Conservation (phyloP, 2,797 vertebrate genomes). For the Hippopotamyrus pictus region DNA sequence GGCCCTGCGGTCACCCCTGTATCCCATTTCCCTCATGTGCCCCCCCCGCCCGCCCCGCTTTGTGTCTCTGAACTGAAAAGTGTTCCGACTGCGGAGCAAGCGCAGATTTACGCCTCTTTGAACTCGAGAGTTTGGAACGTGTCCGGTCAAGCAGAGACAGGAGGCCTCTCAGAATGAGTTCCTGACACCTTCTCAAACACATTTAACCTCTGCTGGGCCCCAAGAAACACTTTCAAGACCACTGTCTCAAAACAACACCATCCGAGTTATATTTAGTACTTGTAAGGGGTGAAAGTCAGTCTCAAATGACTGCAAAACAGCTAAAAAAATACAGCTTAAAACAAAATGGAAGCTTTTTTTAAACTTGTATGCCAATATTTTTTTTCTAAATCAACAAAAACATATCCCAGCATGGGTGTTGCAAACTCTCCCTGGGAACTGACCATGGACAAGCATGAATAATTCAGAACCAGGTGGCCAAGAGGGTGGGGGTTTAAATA, state of each 20-base stretch:
- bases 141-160: slow-evolving; percentile 50
- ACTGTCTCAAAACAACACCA: neutral
- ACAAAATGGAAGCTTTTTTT: neutral
- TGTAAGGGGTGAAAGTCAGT: neutral
- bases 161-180: neutral
- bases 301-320: neutral
- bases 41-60: slow-evolving; percentile 30
- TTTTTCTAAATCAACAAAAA: neutral
- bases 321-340: neutral
- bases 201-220: neutral
- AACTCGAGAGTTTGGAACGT: slow-evolving; percentile 64
- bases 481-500: neutral
- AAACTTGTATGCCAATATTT: neutral
- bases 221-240: neutral
- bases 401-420: neutral
- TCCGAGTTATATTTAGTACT: neutral
- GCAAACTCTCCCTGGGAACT: neutral
- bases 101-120: slow-evolving; percentile 68
- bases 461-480: neutral
- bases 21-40: neutral
- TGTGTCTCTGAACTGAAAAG: slow-evolving; percentile 52
- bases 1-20: neutral
- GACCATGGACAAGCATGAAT: neutral
- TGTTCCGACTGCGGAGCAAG: slow-evolving; percentile 58
- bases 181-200: neutral